Percentiles rank a stretch among this genome's conserved stretches.
Conservation (phyloP, 2,888 invertebrate species). For the Drosophila mulleri region DNA sequence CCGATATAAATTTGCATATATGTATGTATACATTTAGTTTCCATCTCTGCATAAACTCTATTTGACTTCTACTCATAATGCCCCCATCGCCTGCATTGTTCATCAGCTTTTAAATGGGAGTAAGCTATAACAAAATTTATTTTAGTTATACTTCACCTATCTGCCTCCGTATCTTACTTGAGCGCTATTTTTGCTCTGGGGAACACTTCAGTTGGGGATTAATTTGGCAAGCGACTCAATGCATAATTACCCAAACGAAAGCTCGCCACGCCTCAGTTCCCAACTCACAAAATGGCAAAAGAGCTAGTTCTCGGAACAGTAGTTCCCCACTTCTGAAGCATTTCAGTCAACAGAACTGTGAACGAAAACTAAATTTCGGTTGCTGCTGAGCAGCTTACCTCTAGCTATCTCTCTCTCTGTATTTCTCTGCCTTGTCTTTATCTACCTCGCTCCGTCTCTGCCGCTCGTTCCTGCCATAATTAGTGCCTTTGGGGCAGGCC, state of each 20-base stretch:
- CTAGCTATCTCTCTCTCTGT: neutral
- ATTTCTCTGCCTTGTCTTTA: neutral
- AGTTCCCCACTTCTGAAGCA: neutral
- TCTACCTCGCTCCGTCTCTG: neutral
- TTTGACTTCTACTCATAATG: too few relatives aligned
- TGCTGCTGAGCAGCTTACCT: slow-evolving; percentile 1
- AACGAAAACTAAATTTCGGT: slow-evolving; percentile 1
- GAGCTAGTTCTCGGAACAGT: neutral
- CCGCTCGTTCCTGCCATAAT: slow-evolving; percentile 4
- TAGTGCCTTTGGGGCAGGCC: slow-evolving; percentile 13
- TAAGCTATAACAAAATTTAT: slow-evolving; percentile 5
- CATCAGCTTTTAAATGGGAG: neutral
- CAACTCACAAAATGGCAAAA: neutral
- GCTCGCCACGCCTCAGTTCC: neutral
- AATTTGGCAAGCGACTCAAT: slow-evolving; percentile 68
- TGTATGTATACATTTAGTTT: too few relatives aligned
- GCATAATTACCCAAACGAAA: slow-evolving; percentile 69
- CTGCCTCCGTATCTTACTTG: neutral
- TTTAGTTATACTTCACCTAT: slow-evolving; percentile 5
- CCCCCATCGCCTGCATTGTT: neutral
- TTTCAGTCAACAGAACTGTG: neutral
- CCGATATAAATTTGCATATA: neutral
- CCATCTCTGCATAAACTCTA: too few relatives aligned
- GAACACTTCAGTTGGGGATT: slow-evolving; percentile 61
- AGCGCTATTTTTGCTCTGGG: slow-evolving; percentile 18